Evolutionary conservation across 1,140 invertebrate genomes (phyloP).

Genomic region (Zeugodacus cucurbitae): DNA sequence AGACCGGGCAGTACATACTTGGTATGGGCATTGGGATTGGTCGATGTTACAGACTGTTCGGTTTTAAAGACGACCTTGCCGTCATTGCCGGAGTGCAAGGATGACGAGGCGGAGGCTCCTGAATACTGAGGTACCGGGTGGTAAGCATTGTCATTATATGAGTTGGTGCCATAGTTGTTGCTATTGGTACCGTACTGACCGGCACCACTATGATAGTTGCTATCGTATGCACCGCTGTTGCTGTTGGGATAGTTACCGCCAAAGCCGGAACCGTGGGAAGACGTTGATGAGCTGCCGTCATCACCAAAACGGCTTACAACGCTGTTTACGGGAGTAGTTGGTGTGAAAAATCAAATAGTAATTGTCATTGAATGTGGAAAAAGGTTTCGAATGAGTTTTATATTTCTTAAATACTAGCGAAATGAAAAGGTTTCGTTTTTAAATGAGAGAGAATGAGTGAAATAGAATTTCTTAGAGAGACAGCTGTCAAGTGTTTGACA

Average conservation of each 20-base stretch:
- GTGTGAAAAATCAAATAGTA: background rate
- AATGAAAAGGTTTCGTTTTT: too few species aligned
- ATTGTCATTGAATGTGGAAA: too few species aligned
- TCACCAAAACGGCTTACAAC: background rate
- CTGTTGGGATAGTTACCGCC: background rate
- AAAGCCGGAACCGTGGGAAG: background rate
- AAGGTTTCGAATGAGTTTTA: too few species aligned
- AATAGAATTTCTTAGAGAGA: too few species aligned
- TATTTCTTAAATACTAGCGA: too few species aligned
- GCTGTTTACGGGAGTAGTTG: background rate
- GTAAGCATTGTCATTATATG: background rate
- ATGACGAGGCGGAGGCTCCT: constrained; percentile 52
- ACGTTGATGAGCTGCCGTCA: background rate
- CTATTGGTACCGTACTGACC: background rate
- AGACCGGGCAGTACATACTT: background rate
- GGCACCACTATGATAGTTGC: background rate
- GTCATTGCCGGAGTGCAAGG: constrained; percentile 45
- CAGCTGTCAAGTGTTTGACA: too few species aligned
- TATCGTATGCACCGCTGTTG: background rate
- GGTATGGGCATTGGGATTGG: background rate
- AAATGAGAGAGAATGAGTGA: too few species aligned
- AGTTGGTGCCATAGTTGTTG: background rate
- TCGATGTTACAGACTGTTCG: constrained; percentile 11
- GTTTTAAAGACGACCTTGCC: constrained; percentile 44
- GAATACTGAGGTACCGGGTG: background rate